phyloP scores from a whole-genome alignment of 2,888 invertebrate species.

The Mythimna vitellina region DNA sequence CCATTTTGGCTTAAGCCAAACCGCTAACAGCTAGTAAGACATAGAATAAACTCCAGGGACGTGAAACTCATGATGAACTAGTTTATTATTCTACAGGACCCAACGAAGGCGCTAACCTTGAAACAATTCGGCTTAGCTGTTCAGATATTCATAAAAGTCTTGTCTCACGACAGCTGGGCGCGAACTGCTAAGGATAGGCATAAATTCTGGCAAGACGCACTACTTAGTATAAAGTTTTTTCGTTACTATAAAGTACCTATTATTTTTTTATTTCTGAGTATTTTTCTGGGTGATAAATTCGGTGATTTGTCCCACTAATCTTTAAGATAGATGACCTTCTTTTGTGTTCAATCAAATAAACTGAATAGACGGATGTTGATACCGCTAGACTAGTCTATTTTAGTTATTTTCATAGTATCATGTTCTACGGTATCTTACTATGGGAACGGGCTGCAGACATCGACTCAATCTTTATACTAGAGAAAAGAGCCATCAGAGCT shows the following conservation, averaged over 20 bases:
- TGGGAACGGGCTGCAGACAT: too few relatives aligned
- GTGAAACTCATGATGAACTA: neutral
- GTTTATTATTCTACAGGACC: constrained; percentile 35
- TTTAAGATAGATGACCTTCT: neutral
- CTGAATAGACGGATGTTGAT: too few relatives aligned
- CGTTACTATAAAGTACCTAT: neutral
- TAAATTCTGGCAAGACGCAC: constrained; percentile 33
- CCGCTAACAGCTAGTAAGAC: neutral
- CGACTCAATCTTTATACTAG: too few relatives aligned
- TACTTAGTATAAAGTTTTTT: constrained; percentile 15
- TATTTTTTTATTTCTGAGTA: neutral
- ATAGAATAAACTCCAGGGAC: neutral
- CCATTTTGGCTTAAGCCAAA: too few relatives aligned
- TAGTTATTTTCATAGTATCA: too few relatives aligned
- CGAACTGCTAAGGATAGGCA: constrained; percentile 16
- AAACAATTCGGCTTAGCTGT: constrained; percentile 25
- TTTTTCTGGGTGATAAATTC: neutral
- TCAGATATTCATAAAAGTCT: constrained; percentile 56
- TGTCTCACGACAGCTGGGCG: constrained; percentile 43
- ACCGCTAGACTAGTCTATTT: too few relatives aligned
- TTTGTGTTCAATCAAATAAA: neutral
- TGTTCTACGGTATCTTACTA: too few relatives aligned
- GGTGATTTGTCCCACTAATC: neutral
- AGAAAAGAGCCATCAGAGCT: too few relatives aligned
- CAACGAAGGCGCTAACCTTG: constrained; percentile 18